Base-by-base conservation (phyloP, 2,113 vertebrate genomes). In the Atractosteus spatula region DNA sequence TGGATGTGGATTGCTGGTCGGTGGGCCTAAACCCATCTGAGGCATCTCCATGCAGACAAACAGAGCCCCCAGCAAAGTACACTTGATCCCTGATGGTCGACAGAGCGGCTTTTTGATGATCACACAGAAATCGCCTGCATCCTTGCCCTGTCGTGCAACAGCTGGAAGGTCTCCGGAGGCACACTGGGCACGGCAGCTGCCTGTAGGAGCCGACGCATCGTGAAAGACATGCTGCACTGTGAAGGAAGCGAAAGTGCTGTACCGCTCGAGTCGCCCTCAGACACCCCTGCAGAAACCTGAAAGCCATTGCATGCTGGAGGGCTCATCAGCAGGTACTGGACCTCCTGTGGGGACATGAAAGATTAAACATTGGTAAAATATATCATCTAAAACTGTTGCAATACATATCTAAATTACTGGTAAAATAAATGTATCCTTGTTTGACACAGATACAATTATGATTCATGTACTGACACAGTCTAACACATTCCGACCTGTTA, bases 41-140 rank as follows among this genome's bases (percentile, higher is more conserved):
- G 0, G 42, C 63, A 3, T 88, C 83, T 44, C 51, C 80, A 71
- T 78, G 85, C 55, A 91, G 81, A 41, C 79, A 81, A 0, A 81
- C 71, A 0, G 84, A 77, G 72, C 91, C 90, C 1, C 75, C 71
- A 3, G 71, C 16, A 5, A 86, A 73, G 42, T 87, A 83, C 0
- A 76, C 72, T 8, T 83, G 87, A 47, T 89, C 84, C 73, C 79
- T 79, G 12, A 85, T 78, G 12, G 88, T 87, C 17, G 87, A 71
- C 0, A 92, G 83, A 4, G 72, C 83, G 66, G 84, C 88, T 14
- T 72, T 78, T 56, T 78, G 69, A 5, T 62, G 66, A 3, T 64
- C 17, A n/a, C 55, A 66, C 16, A 44, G 80, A 61, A 82, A 59
- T 47, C 71, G 76, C 59, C 62, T 44, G 70, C 78, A 81, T 68